Evolutionary conservation across 2,888 invertebrate genomes (phyloP), one percentile per base, ranked within the genome.

Genomic region (Sclerodermus sp.): DNA sequence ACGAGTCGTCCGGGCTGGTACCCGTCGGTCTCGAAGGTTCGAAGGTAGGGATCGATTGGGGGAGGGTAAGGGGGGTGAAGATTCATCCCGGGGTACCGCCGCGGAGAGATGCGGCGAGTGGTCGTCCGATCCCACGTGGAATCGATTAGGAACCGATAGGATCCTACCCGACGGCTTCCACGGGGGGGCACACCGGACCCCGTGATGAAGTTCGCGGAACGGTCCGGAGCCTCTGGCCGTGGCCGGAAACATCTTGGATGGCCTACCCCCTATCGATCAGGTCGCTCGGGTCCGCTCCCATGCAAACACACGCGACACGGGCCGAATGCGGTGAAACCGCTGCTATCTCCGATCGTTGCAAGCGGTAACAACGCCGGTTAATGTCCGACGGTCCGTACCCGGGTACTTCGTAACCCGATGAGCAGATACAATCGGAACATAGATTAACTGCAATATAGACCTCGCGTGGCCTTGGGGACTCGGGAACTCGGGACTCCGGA

Each of bases 371-470:
- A 74, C 74, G 70, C 68, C 74, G 71, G 73, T 74, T 74, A 74
- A 74, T 71, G 74, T 74, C 73, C 72, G 71, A 67, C 67, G 68
- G 64, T 64, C 70, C 68, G 68, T 68, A 69, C 69, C 62, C 57
- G 55, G 69, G 67, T 71, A 71, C 71, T 71, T 70, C 67, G 70
- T 73, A 71, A 68, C 68, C 74, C 73, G 72, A 74, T 73, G 73
- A 73, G 64, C 72, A 72, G 74, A 74, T 74, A 74, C 71, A 72
- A 74, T 74, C 74, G 68, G 62, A 68, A 72, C 74, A 73, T 71
- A 73, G 74, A 74, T 74, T 74, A 73, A 71, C 73, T 66, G 66
- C 72, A 74, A 73, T 74, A 74, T 72, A 73, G 73, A 74, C 71
- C 73, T 70, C 71, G 68, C 58, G 61, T 51, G 55, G 4, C 34